A percentile compares a stretch with the other conserved stretches of the same genome.
phyloP scores from a whole-genome alignment of 2,888 invertebrate genomes.

The Orthosia gracilis region DNA sequence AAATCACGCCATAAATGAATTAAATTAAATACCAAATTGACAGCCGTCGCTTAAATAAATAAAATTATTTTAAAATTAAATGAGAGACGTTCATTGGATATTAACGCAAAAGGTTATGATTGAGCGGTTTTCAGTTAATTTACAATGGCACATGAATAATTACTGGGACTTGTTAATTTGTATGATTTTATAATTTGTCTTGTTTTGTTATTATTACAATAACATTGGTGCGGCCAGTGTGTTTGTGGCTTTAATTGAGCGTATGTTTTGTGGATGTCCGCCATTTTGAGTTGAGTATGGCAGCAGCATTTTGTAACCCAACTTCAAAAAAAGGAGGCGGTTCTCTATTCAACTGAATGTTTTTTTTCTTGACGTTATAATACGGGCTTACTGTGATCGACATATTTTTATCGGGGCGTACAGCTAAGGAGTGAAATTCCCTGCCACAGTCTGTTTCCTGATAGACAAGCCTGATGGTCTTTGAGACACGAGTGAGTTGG shows the following conservation, averaged over 20 bases:
- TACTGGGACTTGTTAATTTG: constrained; percentile 28
- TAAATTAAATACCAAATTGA: constrained; percentile 16
- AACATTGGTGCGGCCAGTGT: constrained; percentile 12
- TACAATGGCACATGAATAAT: constrained; percentile 33
- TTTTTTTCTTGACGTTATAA: too few relatives aligned
- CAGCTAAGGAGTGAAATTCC: not conserved
- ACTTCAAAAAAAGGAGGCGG: too few relatives aligned
- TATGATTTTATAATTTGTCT: constrained; percentile 12
- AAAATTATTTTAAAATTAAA: constrained; percentile 20
- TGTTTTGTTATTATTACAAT: constrained; percentile 30
- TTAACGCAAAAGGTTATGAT: constrained; percentile 26
- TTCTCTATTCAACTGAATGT: too few relatives aligned
- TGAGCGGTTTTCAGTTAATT: constrained; percentile 43
- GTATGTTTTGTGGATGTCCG: not conserved
- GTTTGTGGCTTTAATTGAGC: constrained; percentile 9
- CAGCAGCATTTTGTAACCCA: not conserved
- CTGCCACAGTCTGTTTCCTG: too few relatives aligned
- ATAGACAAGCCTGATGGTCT: too few relatives aligned
- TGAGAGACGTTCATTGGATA: constrained; percentile 15
- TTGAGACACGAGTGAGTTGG: too few relatives aligned
- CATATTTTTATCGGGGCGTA: not conserved
- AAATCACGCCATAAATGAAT: not conserved
- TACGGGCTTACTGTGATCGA: too few relatives aligned
- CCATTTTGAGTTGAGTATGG: not conserved
- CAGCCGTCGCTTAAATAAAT: constrained; percentile 7